Conservation (phyloP, 2,113 vertebrate genomes). For the Opisthocomus hoazin region DNA sequence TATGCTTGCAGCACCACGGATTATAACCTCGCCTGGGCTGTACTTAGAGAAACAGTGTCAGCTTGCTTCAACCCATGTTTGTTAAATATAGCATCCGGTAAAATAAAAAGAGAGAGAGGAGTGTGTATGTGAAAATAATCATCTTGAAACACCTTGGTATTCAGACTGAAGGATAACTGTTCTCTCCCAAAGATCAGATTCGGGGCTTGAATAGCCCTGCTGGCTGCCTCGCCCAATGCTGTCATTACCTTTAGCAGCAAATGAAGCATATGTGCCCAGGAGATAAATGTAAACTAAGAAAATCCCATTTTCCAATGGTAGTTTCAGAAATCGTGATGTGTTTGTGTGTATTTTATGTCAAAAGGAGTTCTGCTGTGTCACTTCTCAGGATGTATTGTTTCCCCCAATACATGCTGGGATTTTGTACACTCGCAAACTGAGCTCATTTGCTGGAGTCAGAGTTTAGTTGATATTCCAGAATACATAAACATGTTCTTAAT, state of each 20-base stretch:
- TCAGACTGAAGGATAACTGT: background rate
- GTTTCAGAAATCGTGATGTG: background rate
- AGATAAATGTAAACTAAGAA: background rate
- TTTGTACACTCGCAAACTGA: background rate
- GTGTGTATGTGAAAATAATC: background rate
- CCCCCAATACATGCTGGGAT: background rate
- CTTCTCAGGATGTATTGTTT: background rate
- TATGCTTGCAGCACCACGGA: background rate
- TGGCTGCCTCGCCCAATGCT: background rate
- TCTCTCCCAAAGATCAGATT: background rate
- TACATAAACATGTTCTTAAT: conserved; percentile 6
- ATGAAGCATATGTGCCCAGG: background rate
- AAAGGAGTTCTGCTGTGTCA: background rate
- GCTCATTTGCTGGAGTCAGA: background rate
- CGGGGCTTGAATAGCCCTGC: background rate
- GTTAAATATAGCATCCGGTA: background rate
- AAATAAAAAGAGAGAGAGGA: background rate
- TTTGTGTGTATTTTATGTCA: background rate
- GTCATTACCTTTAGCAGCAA: background rate
- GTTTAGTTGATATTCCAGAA: background rate
- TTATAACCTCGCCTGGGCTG: background rate
- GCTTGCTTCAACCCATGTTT: background rate
- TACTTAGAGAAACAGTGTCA: background rate
- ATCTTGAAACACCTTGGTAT: background rate
- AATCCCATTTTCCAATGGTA: background rate